These are phyloP conservation scores for Sympetrum striolatum DNA, from an alignment of 2,888 invertebrate genomes.

Conservation along the genomic window DNA sequence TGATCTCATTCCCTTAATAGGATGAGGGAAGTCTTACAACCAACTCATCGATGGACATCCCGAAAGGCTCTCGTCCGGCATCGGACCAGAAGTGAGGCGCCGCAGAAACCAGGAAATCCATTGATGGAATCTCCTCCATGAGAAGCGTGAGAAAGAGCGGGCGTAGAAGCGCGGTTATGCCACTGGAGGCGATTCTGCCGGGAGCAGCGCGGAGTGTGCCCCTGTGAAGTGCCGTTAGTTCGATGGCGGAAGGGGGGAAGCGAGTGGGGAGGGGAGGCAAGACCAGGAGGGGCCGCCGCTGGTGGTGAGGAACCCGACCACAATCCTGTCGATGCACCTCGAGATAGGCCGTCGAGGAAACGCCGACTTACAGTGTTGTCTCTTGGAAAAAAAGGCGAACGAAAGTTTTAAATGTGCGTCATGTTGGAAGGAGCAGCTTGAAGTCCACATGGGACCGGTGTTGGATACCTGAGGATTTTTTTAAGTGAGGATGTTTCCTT, in stretches of 20 bases:
- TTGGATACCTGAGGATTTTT: slow-evolving; percentile 34
- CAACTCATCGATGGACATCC: not conserved
- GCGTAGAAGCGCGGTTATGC: not conserved
- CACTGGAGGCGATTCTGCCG: not conserved
- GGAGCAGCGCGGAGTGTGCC: not conserved
- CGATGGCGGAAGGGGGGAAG: not conserved
- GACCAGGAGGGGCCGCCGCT: not conserved
- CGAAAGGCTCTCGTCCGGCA: not conserved
- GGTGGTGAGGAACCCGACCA: slow-evolving; percentile 20
- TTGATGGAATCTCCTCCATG: not conserved
- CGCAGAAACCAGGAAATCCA: not conserved
- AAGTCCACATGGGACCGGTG: slow-evolving; percentile 14
- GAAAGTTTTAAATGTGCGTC: not conserved
- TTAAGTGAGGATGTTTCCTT: not conserved
- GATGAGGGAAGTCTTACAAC: not conserved
- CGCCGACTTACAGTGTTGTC: not conserved
- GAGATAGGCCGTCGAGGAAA: not conserved
- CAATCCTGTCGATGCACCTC: slow-evolving; percentile 22
- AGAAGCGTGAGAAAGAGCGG: not conserved
- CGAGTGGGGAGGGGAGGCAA: not conserved
- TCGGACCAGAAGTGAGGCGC: not conserved
- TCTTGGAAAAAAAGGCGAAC: not conserved
- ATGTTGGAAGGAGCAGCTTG: not conserved
- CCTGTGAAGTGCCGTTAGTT: not conserved
- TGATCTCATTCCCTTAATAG: not conserved